Base-by-base conservation (phyloP, 2,888 invertebrate species). In the Eudasyphora cyanicolor region DNA sequence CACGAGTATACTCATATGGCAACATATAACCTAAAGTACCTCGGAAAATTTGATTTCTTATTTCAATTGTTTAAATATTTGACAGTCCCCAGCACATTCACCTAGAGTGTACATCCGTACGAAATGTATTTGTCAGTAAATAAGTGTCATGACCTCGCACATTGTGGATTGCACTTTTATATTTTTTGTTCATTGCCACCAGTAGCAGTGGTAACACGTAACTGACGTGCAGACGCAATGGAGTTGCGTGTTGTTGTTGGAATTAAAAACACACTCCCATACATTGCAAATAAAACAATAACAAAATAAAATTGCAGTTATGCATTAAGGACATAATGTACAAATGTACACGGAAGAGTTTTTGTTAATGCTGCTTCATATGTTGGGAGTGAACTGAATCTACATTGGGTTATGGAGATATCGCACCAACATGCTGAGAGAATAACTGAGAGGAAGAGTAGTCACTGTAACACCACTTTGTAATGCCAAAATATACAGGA, bases 101-200 rank as follows among this genome's bases (percentile, higher is more conserved):
- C n/a, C n/a, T n/a, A n/a, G n/a, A n/a, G 6, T 51, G 17, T 51
- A 17, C 19, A 51, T 51, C 5, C 54, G 7, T 54, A n/a, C n/a
- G 10, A 3, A 38, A 6, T 54, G 17, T 21, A 54, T n/a, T n/a
- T n/a, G n/a, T n/a, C n/a, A 21, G 54, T 21, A 54, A 21, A 54
- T 54, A 24, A 69, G 67, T 69, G 67, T 45, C 67, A 69, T 69
- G 42, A 69, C 67, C 42, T 45, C 67, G 67, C 67, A 14, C n/a
- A 29, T 29, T 64, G 19, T n/a, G 67, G 14, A 42, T 51, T 4
- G 51, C 19, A 17, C 1, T 7, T 5, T 27, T 19, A 60, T 0
- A 10, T 32, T 42, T 42, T 7, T 5, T 51, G 51, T 14, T 45
- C n/a, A 7, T 21, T 54, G 54, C 54, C 19, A 19, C 3, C 8